Evolutionary conservation across 2,113 vertebrate species (phyloP), one percentile per base, ranked within the genome.

Genomic region (Mastomys natalensis): DNA sequence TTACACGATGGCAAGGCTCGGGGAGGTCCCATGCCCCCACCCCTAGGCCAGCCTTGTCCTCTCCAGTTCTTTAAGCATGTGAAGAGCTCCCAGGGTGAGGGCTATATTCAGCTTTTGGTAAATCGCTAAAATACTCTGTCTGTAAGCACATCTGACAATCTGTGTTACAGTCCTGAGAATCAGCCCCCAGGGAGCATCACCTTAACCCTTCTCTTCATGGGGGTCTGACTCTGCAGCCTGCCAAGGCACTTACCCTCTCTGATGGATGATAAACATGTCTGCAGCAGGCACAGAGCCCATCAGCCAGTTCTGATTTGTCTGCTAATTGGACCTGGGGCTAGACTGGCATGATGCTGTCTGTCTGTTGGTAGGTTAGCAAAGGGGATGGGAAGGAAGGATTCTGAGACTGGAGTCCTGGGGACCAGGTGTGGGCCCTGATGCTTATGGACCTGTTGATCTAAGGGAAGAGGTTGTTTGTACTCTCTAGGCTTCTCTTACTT

Each of bases 231-330:
- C 89, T 93, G 78, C 74, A 74, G 68, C 84, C 93, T n/a, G 73
- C 84, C 89, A 73, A 9, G 11, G 58, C 1, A 1, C 43, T 74
- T 91, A 70, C 84, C 53, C 77, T 84, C 78, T 87, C 95, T 94
- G 94, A 94, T 91, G 87, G 87, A 81, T 91, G 87, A 87, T 95
- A 95, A 96, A 97, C 84, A 95, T 0, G 4, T 43, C 80, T 43
- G 58, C 78, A 91, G 92, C 80, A 85, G 94, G 81, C 93, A 45
- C 0, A 0, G 34, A 89, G 86, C 58, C 86, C 1, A 1, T 87
- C 95, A 96, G 87, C 95, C 89, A 4, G 78, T 89, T 93, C 94
- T 88, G 95, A 97, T 96, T 93, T 97, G 90, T 94, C 95, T 97
- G 95, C 93, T 96, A 96, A 98, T 94, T 97, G 95, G 92, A 94